Conservation (phyloP, 1,140 invertebrate species). For the Neoseiulus cucumeris region DNA sequence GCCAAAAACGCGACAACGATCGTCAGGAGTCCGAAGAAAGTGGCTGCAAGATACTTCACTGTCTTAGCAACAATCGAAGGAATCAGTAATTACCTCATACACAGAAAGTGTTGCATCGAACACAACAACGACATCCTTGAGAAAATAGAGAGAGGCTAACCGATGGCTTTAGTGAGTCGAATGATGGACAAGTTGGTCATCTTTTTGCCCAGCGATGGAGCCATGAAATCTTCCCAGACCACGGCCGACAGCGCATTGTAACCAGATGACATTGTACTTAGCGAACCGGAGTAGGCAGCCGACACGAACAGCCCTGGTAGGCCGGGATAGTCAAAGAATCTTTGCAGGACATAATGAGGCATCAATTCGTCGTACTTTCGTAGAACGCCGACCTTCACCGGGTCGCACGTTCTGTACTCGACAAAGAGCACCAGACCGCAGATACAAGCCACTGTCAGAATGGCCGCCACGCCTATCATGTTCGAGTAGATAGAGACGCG, state of each 20-base stretch:
- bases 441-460: background rate
- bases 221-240: background rate
- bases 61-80: too few relatives aligned
- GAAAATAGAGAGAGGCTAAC: background rate
- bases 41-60: background rate
- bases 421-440: background rate
- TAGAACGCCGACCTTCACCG: background rate
- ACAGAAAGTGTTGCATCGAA: too few relatives aligned
- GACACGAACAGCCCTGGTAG: background rate
- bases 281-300: background rate
- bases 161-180: background rate
- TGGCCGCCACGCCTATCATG: background rate
- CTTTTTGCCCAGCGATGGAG: background rate
- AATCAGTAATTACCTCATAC: too few relatives aligned
- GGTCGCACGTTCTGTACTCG: slow-evolving; percentile 5
- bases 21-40: background rate
- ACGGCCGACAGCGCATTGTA: background rate
- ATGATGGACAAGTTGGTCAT: background rate
- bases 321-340: background rate
- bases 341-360: slow-evolving; percentile 2
- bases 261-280: background rate
- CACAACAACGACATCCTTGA: too few relatives aligned
- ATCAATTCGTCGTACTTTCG: background rate
- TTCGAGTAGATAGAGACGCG: background rate
- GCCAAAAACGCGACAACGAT: background rate